A percentile compares a stretch with the other conserved stretches of the same genome.
Evolutionary conservation across 1,140 invertebrate species (phyloP).

Genomic region (Chironomus striatipennis): DNA sequence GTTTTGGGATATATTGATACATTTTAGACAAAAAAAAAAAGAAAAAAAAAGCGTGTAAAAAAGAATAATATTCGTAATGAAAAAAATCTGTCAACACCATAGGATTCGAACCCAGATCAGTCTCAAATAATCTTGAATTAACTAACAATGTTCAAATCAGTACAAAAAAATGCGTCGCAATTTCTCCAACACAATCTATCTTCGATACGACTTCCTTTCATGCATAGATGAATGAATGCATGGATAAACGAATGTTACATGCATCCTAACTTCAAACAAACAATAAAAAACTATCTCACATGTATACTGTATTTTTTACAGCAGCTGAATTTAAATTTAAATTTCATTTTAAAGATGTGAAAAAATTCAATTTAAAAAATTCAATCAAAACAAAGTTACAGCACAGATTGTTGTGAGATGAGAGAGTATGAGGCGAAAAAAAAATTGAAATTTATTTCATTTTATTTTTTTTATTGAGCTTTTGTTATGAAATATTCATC

Average conservation of each 20-base stretch:
- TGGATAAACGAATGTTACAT: not conserved
- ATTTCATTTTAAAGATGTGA: not conserved
- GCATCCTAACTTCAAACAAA: not conserved
- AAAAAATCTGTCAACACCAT: too few species aligned
- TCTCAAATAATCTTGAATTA: too few species aligned
- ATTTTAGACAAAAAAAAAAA: too few species aligned
- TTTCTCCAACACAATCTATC: too few species aligned
- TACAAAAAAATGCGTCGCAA: too few species aligned
- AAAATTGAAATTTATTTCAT: too few species aligned
- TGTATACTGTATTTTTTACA: too few species aligned
- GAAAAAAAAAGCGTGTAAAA: too few species aligned
- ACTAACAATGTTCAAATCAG: too few species aligned
- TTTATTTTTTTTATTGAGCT: constrained; percentile 25
- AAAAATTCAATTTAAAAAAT: not conserved
- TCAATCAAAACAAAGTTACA: not conserved
- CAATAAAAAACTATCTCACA: not conserved
- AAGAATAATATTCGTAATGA: too few species aligned
- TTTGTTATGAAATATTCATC: constrained; percentile 36
- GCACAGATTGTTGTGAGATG: not conserved
- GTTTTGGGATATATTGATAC: too few species aligned
- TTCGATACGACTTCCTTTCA: not conserved
- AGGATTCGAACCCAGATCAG: too few species aligned
- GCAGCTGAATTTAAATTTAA: not conserved
- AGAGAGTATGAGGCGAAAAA: not conserved
- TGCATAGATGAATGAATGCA: not conserved